Base-by-base conservation (phyloP, 92 coral and sea anemone genomes). In the Ricordea florida region DNA sequence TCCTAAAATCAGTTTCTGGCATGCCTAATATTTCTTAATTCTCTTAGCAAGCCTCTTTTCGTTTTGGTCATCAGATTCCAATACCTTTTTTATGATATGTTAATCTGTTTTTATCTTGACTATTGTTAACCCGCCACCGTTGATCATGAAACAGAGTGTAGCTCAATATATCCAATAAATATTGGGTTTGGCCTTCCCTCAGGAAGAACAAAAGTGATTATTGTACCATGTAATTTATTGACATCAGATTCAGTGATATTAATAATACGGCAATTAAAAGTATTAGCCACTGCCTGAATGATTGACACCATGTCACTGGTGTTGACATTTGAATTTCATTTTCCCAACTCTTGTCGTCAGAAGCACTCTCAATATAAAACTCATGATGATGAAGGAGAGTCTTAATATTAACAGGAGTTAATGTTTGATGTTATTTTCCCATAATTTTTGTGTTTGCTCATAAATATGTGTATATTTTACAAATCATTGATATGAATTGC, bases 271-370 rank as follows among this genome's bases (percentile, higher is more conserved):
- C 72, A 78, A 78, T 57, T 51, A 25, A 52, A 42, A 6, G 85
- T 78, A 57, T 78, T 78, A 21, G 85, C 85, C 14, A 78, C 85
- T 38, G 84, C 84, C 31, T 66, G 68, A 2, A 74, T 74, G 15
- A 66, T 78, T 78, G 77, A 42, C 77, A 78, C 84, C 84, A 78
- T 37, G 81, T 73, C 28, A 81, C 82, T 59, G 50, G 76, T 66
- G 46, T 62, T 48, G 76, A 53, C 75, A 82, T 82, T 58, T 62
- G 71, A 48, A 82, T 72, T 72, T 82, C 72, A 32, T 64, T 57
- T 35, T 36, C 30, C 83, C 83, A 77, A 32, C 24, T 33, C n/a
- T n/a, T n/a, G 65, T 77, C 83, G 50, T 77, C 41, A 57, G 63
- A 57, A 48, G 24, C 24, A 20, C 63, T 57, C 1, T 57, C 63